phyloP scores from a whole-genome alignment of 1,140 invertebrate species.

The Stegodyphus dumicola region DNA sequence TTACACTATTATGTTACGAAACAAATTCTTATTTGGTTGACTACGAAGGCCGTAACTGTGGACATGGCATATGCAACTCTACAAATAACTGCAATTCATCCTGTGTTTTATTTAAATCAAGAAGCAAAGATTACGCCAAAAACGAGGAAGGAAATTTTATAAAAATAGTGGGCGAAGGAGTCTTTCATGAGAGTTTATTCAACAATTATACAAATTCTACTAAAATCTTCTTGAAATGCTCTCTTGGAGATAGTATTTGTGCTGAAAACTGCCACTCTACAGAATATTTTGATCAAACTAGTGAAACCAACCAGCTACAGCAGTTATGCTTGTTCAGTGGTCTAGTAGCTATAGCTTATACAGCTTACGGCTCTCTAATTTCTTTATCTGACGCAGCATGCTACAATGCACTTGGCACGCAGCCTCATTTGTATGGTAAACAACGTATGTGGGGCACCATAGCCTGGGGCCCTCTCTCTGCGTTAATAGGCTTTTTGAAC shows the following conservation, averaged over 20 bases:
- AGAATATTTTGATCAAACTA: neutral
- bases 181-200: neutral
- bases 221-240: neutral
- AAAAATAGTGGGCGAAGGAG: neutral
- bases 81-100: neutral
- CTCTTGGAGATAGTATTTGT: neutral
- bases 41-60: neutral
- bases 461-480: slow-evolving; percentile 62
- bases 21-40: neutral
- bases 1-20: neutral
- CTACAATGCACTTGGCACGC: slow-evolving; percentile 19
- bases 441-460: slow-evolving; percentile 78
- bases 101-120: neutral
- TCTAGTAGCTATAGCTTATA: slow-evolving; percentile 61
- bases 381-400: slow-evolving; percentile 63
- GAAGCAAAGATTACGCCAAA: neutral
- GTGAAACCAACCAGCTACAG: neutral
- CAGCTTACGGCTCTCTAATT: slow-evolving; percentile 69
- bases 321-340: slow-evolving; percentile 63
- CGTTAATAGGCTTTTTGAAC: slow-evolving; percentile 35
- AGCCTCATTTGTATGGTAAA: slow-evolving; percentile 75
- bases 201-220: neutral
- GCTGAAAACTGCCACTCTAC: neutral
- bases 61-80: neutral
- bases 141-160: neutral